Conservation (phyloP, 2,797 vertebrate species). For the Thamnophis elegans region DNA sequence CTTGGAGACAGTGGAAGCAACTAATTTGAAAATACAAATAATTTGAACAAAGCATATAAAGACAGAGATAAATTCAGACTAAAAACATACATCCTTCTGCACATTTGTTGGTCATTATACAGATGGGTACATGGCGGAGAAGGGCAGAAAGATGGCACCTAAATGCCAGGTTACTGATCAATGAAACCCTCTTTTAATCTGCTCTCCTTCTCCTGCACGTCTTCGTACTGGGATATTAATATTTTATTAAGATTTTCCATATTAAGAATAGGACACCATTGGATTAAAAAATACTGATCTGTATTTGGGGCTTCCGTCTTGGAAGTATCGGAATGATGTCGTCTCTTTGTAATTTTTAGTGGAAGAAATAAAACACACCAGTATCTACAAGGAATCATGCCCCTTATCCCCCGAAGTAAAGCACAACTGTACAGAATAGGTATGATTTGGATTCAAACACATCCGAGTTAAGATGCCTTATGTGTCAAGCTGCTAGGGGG, state of each 20-base stretch:
- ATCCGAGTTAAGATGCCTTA: constrained; percentile 34
- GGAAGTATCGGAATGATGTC: background rate
- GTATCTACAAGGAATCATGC: background rate
- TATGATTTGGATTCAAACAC: constrained; percentile 27
- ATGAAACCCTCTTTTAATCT: constrained; percentile 67
- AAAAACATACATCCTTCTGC: constrained; percentile 79
- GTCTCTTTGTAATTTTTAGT: background rate
- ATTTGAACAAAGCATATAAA: constrained; percentile 77
- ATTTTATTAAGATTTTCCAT: constrained; percentile 55
- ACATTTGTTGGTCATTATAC: constrained; percentile 74
- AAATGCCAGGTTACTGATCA: constrained; percentile 65
- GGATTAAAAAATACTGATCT: constrained; percentile 42
- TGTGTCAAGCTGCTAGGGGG: constrained; percentile 28
- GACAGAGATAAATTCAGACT: constrained; percentile 78
- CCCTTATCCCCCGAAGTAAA: background rate
- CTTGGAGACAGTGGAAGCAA: constrained; percentile 78
- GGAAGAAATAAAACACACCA: rapidly evolving
- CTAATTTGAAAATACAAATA: constrained; percentile 71
- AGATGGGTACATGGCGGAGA: constrained; percentile 64
- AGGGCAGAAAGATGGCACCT: constrained; percentile 61
- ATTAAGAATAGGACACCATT: constrained; percentile 50
- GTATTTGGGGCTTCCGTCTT: constrained; percentile 1
- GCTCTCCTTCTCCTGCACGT: constrained; percentile 48
- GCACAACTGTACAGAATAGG: constrained; percentile 28
- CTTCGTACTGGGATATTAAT: constrained; percentile 42